phyloP scores from a whole-genome alignment of 1,140 invertebrate genomes.

The Diplogasteroides magnus region DNA sequence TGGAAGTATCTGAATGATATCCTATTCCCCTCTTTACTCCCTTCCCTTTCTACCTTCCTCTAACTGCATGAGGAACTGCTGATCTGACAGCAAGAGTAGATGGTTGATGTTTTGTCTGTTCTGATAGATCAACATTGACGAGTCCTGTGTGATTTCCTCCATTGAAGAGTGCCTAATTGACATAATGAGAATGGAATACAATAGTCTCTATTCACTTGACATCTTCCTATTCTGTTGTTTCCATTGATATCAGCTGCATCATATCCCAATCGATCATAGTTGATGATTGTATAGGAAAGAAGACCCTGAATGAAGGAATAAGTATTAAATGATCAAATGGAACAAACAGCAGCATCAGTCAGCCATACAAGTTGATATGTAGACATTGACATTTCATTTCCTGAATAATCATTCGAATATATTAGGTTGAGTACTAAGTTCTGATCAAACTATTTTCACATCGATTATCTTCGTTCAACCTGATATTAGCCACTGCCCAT shows the following conservation, averaged over 20 bases:
- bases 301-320: slow-evolving; percentile 8
- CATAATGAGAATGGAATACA: too few relatives aligned
- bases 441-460: too few relatives aligned
- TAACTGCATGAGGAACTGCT: slow-evolving; percentile 48
- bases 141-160: slow-evolving; percentile 52
- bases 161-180: slow-evolving; percentile 49
- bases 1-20: slow-evolving; percentile 41
- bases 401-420: too few relatives aligned
- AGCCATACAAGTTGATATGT: slow-evolving; percentile 47
- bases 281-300: slow-evolving; percentile 31
- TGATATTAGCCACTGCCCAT: slow-evolving; percentile 18
- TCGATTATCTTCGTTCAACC: too few relatives aligned
- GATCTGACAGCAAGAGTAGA: slow-evolving; percentile 47
- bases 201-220: slow-evolving; percentile 4
- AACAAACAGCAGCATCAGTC: slow-evolving; percentile 13
- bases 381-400: slow-evolving; percentile 11
- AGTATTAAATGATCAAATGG: background rate
- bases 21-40: too few relatives aligned
- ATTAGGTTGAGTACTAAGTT: too few relatives aligned
- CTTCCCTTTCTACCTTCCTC: slow-evolving; percentile 33
- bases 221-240: slow-evolving; percentile 27
- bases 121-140: slow-evolving; percentile 48
- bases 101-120: slow-evolving; percentile 48
- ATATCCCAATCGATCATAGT: slow-evolving; percentile 27
- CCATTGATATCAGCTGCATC: slow-evolving; percentile 25